These are phyloP conservation scores for Phengaris arion DNA, from an alignment of 2,888 invertebrate genomes.

Conservation along the genomic window DNA sequence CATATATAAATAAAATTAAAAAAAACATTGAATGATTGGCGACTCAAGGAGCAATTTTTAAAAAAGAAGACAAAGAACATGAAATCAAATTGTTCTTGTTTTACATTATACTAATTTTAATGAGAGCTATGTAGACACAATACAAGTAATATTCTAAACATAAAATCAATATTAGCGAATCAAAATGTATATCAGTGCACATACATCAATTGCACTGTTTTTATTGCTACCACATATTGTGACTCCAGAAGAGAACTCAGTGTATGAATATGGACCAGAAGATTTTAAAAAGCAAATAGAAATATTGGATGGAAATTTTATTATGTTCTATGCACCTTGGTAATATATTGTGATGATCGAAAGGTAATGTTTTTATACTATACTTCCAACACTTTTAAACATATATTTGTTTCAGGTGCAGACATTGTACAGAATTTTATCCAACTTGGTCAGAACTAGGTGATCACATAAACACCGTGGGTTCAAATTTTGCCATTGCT, in stretches of 20 bases:
- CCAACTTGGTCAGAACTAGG: constrained; percentile 89
- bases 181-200: constrained; percentile 12
- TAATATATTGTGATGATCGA: constrained; percentile 47
- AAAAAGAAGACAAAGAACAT: too few species aligned
- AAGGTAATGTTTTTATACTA: neutral
- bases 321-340: constrained; percentile 91
- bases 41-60: too few species aligned
- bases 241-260: constrained; percentile 82
- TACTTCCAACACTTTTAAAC: neutral
- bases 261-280: constrained; percentile 79
- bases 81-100: neutral
- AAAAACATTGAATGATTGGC: too few species aligned
- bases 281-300: constrained; percentile 82
- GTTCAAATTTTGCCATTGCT: constrained; percentile 84
- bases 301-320: constrained; percentile 84
- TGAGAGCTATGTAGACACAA: neutral
- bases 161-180: neutral
- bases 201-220: constrained; percentile 40
- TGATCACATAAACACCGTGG: constrained; percentile 82
- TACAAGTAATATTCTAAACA: neutral
- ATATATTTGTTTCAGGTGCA: constrained; percentile 83
- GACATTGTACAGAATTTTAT: constrained; percentile 87
- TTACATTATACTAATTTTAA: neutral
- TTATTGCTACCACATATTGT: constrained; percentile 80
- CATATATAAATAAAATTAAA: too few species aligned